Base-by-base conservation (phyloP, 2,797 vertebrate species). In the Botia kubotai region DNA sequence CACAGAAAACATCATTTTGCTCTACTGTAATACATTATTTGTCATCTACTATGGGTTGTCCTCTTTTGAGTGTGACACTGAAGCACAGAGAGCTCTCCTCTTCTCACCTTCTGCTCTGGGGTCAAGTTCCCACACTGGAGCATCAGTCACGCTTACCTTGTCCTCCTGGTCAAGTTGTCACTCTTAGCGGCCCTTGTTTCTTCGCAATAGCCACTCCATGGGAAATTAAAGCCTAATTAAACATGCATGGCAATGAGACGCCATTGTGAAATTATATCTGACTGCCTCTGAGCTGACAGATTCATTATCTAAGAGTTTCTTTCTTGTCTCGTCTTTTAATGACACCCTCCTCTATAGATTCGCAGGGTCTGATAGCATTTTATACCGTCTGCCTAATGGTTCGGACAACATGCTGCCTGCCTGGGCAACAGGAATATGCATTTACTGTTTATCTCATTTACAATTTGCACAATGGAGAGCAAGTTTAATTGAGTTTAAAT, bases 181-280 rank as follows among this genome's bases (percentile, higher is more conserved):
- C 62, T 55, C 36, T 23, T n/a, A 46, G 23, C 62, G 76, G 52
- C 58, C 69, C 53, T 36, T 74, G 10, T 84, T 81, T 69, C 58
- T 13, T 69, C 52, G 63, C 65, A 79, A 81, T 76, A 60, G 48
- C 62, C 55, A 80, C 58, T 83, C 81, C 82, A 73, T 77, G 69
- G 79, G 82, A 82, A 72, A 79, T 80, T 80, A 85, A 87, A 71
- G 79, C 83, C 79, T 85, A 83, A 85, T 85, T 85, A 82, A 83
- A 78, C 86, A 85, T 72, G 81, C 66, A 78, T 66, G 73, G 81
- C 66, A 79, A 79, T 4, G 57, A 76, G 36, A 75, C 66, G 66
- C 72, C 70, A 72, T 78, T 82, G 70, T 73, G 62, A 71, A 53
- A 26, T 13, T 62, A 76, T 82, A 79, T 82, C 80, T 83, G 81